phyloP scores from a whole-genome alignment of 2,113 vertebrate species.

The Xenopus borealis region DNA sequence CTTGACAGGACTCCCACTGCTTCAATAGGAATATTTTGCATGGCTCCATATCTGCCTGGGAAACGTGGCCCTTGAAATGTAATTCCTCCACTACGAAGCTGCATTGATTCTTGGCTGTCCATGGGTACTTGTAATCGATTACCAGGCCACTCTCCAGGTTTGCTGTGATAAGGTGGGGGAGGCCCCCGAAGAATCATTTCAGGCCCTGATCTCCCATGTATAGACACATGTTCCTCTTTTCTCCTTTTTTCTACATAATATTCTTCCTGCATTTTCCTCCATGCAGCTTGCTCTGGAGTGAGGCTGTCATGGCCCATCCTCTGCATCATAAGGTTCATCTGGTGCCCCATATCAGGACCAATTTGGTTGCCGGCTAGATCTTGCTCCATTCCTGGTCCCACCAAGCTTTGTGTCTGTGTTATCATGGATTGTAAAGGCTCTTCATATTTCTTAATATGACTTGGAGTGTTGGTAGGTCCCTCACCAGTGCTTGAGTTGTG shows the following conservation, averaged over 20 bases:
- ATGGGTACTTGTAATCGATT: constrained; percentile 69
- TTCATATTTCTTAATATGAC: constrained; percentile 83
- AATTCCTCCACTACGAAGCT: constrained; percentile 67
- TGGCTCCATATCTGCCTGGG: constrained; percentile 77
- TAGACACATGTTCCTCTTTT: constrained; percentile 84
- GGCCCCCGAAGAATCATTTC: constrained; percentile 90
- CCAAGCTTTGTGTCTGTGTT: constrained; percentile 88
- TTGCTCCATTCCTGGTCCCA: constrained; percentile 70
- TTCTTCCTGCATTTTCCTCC: constrained; percentile 95
- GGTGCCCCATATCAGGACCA: constrained; percentile 79
- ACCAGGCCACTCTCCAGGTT: constrained; percentile 85
- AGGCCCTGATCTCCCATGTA: constrained; percentile 71
- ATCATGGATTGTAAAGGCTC: constrained; percentile 94
- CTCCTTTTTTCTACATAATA: constrained; percentile 94
- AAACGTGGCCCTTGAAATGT: constrained; percentile 73
- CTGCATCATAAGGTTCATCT: constrained; percentile 79
- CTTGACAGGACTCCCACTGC: constrained; percentile 75
- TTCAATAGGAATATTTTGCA: constrained; percentile 81
- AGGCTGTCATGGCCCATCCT: constrained; percentile 80
- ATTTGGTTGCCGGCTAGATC: constrained; percentile 70
- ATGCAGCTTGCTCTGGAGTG: constrained; percentile 90
- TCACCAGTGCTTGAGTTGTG: constrained; percentile 53
- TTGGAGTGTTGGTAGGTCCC: constrained; percentile 50
- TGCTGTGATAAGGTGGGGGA: constrained; percentile 95
- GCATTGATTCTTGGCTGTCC: constrained; percentile 72